phyloP scores from a whole-genome alignment of 2,797 vertebrate genomes.

The Cuculus canorus region DNA sequence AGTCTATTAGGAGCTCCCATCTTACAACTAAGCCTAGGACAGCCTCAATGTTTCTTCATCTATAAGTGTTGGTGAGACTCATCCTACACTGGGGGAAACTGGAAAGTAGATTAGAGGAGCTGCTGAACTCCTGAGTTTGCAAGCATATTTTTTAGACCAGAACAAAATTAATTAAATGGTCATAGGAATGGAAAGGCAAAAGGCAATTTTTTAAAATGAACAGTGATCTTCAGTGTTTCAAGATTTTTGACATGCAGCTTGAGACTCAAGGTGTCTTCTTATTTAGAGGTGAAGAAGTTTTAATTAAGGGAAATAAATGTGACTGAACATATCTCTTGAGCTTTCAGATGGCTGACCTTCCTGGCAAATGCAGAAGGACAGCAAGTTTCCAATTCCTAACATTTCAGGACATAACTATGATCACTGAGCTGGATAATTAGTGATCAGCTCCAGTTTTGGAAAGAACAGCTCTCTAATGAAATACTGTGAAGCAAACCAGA shows the following conservation, averaged over 20 bases:
- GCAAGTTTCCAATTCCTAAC: not conserved
- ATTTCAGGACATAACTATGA: conserved; percentile 36
- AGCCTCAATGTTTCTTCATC: not conserved
- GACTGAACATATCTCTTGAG: not conserved
- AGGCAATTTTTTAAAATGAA: not conserved
- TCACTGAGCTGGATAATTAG: conserved; percentile 44
- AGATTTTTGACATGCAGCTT: not conserved
- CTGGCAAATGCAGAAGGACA: conserved; percentile 22
- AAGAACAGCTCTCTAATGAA: conserved; percentile 9
- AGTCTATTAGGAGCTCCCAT: not conserved
- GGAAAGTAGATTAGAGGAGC: not conserved
- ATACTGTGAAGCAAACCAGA: not conserved
- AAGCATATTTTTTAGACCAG: not conserved
- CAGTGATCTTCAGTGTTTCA: not conserved
- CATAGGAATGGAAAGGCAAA: not conserved
- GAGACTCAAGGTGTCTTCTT: not conserved
- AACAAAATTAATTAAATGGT: not conserved
- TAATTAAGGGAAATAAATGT: conserved; percentile 41
- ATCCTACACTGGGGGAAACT: not conserved
- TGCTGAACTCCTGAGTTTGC: not conserved
- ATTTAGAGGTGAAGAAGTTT: conserved; percentile 8
- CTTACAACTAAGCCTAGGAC: not conserved
- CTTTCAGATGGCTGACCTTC: conserved; percentile 27
- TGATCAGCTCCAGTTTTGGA: not conserved
- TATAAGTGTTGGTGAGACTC: not conserved